These are phyloP conservation scores for Ctenopoma multispine DNA, from an alignment of 2,797 vertebrate genomes.

Conservation along the genomic window DNA sequence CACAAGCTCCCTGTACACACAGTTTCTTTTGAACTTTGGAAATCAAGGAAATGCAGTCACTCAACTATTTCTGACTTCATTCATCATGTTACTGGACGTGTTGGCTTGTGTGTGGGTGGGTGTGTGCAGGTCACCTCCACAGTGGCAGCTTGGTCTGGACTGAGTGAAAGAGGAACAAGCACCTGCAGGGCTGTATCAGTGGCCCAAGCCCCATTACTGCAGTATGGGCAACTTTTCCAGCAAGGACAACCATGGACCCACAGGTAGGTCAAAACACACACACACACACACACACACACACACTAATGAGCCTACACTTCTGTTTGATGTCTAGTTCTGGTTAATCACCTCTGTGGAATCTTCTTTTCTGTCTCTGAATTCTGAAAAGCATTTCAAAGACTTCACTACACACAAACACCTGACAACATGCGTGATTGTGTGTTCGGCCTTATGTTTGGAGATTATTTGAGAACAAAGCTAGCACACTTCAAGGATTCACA, in stretches of 20 bases:
- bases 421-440: not conserved
- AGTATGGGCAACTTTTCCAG: slow-evolving; percentile 85
- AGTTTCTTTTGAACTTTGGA: not conserved
- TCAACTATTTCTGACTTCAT: slow-evolving; percentile 24
- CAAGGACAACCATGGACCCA: slow-evolving; percentile 80
- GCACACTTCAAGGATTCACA: slow-evolving; percentile 10
- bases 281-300: not conserved
- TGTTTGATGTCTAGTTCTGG: not conserved
- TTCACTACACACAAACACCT: slow-evolving; percentile 10
- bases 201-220: slow-evolving; percentile 48
- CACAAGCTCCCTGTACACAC: not conserved
- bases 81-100: slow-evolving; percentile 37
- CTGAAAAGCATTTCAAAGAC: slow-evolving; percentile 24
- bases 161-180: slow-evolving; percentile 48
- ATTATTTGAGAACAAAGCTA: slow-evolving; percentile 21
- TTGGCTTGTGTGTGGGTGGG: slow-evolving; percentile 27
- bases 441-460: not conserved
- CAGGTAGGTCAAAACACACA: slow-evolving; percentile 71
- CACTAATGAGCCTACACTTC: too few relatives aligned
- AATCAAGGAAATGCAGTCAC: not conserved
- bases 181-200: slow-evolving; percentile 63
- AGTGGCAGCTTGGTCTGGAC: slow-evolving; percentile 36
- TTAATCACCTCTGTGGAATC: slow-evolving; percentile 16
- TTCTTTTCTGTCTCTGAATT: slow-evolving; percentile 9
- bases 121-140: slow-evolving; percentile 57